Percentiles rank a stretch among this genome's conserved stretches.
phyloP scores from a whole-genome alignment of 2,113 vertebrate species.

The Echinops telfairi region DNA sequence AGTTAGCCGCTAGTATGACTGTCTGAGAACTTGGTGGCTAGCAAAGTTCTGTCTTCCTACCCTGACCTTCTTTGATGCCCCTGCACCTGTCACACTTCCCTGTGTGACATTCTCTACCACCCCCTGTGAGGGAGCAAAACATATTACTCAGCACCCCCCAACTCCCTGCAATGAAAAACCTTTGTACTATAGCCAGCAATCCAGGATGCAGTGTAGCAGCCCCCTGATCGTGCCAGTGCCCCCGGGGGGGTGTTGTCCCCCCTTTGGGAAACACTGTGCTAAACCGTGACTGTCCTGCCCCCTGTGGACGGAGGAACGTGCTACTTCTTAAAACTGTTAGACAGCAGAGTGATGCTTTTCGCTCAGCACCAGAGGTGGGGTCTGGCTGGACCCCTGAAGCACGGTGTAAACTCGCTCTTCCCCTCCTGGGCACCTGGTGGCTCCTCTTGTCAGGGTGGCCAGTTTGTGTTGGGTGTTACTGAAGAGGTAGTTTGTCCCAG shows the following conservation, averaged over 20 bases:
- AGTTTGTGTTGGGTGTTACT: rapidly evolving
- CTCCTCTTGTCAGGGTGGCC: not conserved
- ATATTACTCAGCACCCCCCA: no score
- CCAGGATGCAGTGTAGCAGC: no score
- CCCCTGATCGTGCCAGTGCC: no score
- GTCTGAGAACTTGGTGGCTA: not conserved
- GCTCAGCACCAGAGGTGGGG: not conserved
- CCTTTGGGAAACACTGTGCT: no score
- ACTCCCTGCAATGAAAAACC: no score
- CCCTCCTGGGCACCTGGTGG: rapidly evolving
- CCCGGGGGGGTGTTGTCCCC: no score
- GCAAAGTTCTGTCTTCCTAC: not conserved
- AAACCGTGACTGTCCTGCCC: not conserved
- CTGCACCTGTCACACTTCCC: not conserved
- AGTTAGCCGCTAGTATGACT: not conserved
- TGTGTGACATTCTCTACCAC: not conserved
- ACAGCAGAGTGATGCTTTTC: no score
- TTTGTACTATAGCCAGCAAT: no score
- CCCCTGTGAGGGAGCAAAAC: no score
- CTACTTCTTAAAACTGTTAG: not conserved
- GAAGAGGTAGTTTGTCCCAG: no score
- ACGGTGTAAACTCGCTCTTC: not conserved
- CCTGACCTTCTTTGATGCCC: not conserved
- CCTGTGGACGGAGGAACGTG: no score
- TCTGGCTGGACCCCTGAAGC: not conserved